These are phyloP conservation scores for Chrysina gloriosa DNA, from an alignment of 2,888 invertebrate species.

Conservation along the genomic window DNA sequence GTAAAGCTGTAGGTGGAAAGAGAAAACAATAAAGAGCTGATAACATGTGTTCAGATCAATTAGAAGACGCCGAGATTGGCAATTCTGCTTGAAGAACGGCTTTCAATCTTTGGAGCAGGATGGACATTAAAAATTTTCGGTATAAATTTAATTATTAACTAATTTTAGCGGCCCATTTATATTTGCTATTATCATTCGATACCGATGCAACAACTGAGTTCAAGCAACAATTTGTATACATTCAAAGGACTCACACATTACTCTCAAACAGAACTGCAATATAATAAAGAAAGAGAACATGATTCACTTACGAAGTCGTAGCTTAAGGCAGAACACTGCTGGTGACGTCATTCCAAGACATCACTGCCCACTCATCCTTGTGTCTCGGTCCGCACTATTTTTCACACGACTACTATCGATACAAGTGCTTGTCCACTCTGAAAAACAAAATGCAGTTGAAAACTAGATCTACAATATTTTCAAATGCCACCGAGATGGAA, in stretches of 20 bases:
- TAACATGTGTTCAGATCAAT: too few relatives aligned
- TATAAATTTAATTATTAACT: background rate
- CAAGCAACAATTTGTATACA: conserved; percentile 42
- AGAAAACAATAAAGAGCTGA: too few relatives aligned
- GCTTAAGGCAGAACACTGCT: conserved; percentile 57
- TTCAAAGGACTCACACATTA: conserved; percentile 47
- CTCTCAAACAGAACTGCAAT: conserved; percentile 37
- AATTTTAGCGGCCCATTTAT: background rate
- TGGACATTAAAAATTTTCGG: too few relatives aligned
- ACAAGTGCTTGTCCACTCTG: conserved; percentile 10
- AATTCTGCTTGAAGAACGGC: too few relatives aligned
- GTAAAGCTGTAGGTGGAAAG: too few relatives aligned
- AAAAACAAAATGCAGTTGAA: conserved; percentile 31
- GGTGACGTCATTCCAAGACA: conserved; percentile 56
- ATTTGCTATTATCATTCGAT: background rate
- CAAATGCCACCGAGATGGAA: conserved; percentile 1
- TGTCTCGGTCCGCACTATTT: conserved; percentile 10
- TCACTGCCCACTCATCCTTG: conserved; percentile 47
- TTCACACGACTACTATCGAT: background rate
- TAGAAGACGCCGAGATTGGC: too few relatives aligned
- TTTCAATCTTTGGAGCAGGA: too few relatives aligned
- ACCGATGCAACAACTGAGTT: too few relatives aligned
- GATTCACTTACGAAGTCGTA: conserved; percentile 55
- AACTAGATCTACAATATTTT: conserved; percentile 34
- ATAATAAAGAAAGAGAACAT: conserved; percentile 44